phyloP scores from a whole-genome alignment of 2,888 invertebrate genomes.

The Orthosia incerta region DNA sequence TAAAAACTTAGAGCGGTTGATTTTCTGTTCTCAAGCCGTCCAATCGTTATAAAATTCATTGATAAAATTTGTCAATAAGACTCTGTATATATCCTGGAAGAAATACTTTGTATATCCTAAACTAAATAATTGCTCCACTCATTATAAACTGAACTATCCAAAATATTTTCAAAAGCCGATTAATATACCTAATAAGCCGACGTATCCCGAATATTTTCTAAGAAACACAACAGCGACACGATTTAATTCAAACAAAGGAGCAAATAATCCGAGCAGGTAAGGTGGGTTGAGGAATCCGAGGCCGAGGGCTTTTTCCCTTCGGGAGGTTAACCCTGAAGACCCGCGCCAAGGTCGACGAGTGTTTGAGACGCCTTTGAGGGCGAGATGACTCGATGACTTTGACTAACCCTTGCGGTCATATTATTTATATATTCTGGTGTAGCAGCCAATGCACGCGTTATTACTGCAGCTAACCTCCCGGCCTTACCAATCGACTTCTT shows the following conservation, averaged over 20 bases:
- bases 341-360: slow-evolving; percentile 83
- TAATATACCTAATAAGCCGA: slow-evolving; percentile 16
- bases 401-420: slow-evolving; percentile 81
- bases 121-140: background rate
- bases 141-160: slow-evolving; percentile 14
- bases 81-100: background rate
- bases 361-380: slow-evolving; percentile 82
- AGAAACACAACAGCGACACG: slow-evolving; percentile 64
- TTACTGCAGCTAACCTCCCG: slow-evolving; percentile 71
- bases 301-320: slow-evolving; percentile 80
- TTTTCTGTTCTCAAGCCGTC: slow-evolving; percentile 1
- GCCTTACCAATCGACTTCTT: slow-evolving; percentile 60
- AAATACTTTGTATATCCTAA: background rate
- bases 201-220: slow-evolving; percentile 53
- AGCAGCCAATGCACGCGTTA: slow-evolving; percentile 82
- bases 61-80: background rate
- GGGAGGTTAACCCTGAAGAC: slow-evolving; percentile 84
- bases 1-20: background rate
- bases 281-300: slow-evolving; percentile 78
- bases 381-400: slow-evolving; percentile 85
- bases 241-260: slow-evolving; percentile 73
- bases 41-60: background rate
- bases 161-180: slow-evolving; percentile 21
- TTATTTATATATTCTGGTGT: slow-evolving; percentile 75
- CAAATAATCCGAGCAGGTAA: slow-evolving; percentile 78